Evolutionary conservation across 2,888 invertebrate species (phyloP).

Genomic region (Oscheius onirici): DNA sequence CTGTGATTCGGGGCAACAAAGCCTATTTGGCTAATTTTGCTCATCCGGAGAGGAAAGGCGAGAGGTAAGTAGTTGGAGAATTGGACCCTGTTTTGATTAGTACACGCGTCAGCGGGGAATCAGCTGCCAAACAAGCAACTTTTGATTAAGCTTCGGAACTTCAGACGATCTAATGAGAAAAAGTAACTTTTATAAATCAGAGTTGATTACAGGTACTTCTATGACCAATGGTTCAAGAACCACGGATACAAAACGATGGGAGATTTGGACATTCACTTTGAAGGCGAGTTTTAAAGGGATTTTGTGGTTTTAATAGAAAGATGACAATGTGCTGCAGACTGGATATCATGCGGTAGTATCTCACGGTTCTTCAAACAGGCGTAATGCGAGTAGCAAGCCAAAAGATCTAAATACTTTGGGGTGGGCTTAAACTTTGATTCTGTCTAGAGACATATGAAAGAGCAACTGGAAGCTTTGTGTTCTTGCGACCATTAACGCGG

Average conservation of each 20-base stretch:
- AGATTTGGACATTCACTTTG: slow-evolving; percentile 64
- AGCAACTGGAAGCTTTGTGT: neutral
- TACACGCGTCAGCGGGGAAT: neutral
- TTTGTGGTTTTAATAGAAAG: too few relatives aligned
- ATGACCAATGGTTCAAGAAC: slow-evolving; percentile 52
- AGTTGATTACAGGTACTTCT: slow-evolving; percentile 41
- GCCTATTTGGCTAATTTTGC: slow-evolving; percentile 70
- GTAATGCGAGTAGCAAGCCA: neutral
- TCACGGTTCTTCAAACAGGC: neutral
- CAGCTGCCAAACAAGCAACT: neutral
- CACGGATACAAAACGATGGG: slow-evolving; percentile 65
- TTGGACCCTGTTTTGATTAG: neutral
- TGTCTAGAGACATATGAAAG: too few relatives aligned
- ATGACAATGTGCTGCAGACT: too few relatives aligned
- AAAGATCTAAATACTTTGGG: neutral
- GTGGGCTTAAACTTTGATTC: neutral
- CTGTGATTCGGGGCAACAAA: slow-evolving; percentile 63
- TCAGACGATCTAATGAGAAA: too few relatives aligned
- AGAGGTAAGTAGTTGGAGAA: slow-evolving; percentile 41
- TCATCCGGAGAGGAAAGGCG: slow-evolving; percentile 67
- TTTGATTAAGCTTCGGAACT: too few relatives aligned
- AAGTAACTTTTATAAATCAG: too few relatives aligned
- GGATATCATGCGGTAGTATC: too few relatives aligned
- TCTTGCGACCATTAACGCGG: neutral
- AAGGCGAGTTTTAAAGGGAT: slow-evolving; percentile 52